These are phyloP conservation scores for Micropterix aruncella DNA, from an alignment of 2,888 invertebrate species.

Conservation along the genomic window DNA sequence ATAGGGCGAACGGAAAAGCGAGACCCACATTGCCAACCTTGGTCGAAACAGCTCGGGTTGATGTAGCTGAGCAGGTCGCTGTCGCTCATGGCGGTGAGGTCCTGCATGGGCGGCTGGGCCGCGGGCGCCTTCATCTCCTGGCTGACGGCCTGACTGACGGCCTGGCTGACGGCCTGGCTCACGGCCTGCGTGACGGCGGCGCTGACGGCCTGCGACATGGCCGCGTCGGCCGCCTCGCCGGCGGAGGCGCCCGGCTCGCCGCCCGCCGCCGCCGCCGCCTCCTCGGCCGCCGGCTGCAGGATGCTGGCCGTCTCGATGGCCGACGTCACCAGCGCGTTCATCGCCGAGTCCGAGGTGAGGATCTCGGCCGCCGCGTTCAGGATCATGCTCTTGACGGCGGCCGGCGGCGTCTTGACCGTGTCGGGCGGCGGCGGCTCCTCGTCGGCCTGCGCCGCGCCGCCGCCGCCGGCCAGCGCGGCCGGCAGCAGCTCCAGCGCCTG, in stretches of 20 bases:
- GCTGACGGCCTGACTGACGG: conserved; percentile 33
- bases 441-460: background rate
- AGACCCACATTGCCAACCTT: conserved; percentile 58
- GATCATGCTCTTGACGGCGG: conserved; percentile 61
- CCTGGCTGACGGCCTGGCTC: conserved; percentile 22
- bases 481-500: conserved; percentile 19
- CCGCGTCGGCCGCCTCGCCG: conserved; percentile 23
- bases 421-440: conserved; percentile 18
- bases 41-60: conserved; percentile 81
- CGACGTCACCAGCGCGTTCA: conserved; percentile 40
- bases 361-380: conserved; percentile 60
- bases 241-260: conserved; percentile 17
- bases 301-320: conserved; percentile 37
- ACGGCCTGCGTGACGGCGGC: conserved; percentile 36
- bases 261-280: conserved; percentile 20
- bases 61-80: conserved; percentile 80
- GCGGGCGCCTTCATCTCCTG: conserved; percentile 33
- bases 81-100: conserved; percentile 73
- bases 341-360: conserved; percentile 46
- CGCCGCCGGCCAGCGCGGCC: conserved; percentile 23
- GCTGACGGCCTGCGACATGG: conserved; percentile 37
- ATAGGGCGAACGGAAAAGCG: no score
- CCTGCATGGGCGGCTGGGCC: conserved; percentile 49
- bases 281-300: conserved; percentile 23
- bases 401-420: conserved; percentile 39